These are phyloP conservation scores for Reticulitermes lucifugus DNA, from an alignment of 2,888 invertebrate species.

Conservation along the genomic window DNA sequence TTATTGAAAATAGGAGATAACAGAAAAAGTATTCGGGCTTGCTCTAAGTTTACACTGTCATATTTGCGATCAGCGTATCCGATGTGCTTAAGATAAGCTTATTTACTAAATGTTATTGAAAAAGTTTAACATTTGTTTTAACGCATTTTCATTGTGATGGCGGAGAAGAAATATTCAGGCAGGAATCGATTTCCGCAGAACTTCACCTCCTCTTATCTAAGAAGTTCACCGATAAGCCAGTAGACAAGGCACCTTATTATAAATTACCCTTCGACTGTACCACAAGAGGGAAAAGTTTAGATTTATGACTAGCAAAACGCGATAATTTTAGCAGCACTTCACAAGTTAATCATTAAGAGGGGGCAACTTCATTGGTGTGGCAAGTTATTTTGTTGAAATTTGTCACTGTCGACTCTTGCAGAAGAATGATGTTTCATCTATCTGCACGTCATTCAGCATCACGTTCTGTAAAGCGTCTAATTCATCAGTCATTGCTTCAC, in stretches of 20 bases:
- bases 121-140: too few species aligned
- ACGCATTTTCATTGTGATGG: too few species aligned
- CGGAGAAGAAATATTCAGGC: too few species aligned
- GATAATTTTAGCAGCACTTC: not conserved
- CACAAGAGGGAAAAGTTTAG: not conserved
- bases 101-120: too few species aligned
- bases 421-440: not conserved
- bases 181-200: too few species aligned
- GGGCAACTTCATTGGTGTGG: not conserved
- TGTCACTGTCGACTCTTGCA: not conserved
- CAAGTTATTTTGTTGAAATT: conserved; percentile 13
- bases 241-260: not conserved
- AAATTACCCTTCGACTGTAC: not conserved
- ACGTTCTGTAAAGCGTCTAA: not conserved
- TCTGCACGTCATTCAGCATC: not conserved
- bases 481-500: conserved; percentile 12
- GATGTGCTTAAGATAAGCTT: too few species aligned
- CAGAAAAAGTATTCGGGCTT: too few species aligned
- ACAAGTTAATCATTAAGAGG: not conserved
- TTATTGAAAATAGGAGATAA: too few species aligned
- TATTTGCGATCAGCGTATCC: too few species aligned
- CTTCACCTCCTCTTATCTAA: too few species aligned
- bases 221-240: not conserved
- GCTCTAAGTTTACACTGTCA: too few species aligned
- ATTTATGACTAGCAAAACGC: not conserved